These are phyloP conservation scores for Anticlea derivata DNA, from an alignment of 2,888 invertebrate genomes.

Conservation along the genomic window DNA sequence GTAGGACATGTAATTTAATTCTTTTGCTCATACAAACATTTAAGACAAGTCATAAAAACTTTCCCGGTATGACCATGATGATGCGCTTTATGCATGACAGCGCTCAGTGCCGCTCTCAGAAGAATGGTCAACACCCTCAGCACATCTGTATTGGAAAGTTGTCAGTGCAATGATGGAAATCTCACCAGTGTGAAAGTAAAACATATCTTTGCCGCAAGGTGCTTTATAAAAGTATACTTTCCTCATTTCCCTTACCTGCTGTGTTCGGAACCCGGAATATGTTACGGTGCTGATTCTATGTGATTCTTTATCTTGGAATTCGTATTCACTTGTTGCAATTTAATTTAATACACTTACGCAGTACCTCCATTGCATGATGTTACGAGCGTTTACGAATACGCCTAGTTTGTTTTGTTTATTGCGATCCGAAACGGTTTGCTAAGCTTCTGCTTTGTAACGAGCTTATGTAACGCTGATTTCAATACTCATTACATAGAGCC, in stretches of 20 bases:
- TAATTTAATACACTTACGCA: slow-evolving; percentile 40
- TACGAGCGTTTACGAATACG: slow-evolving; percentile 31
- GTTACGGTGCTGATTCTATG: slow-evolving; percentile 47
- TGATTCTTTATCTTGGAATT: slow-evolving; percentile 38
- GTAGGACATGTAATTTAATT: neutral
- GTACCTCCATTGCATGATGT: slow-evolving; percentile 28
- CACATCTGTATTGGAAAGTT: slow-evolving; percentile 76
- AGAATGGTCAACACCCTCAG: slow-evolving; percentile 54
- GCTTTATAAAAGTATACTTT: slow-evolving; percentile 51
- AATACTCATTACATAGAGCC: slow-evolving; percentile 27
- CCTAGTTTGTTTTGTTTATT: slow-evolving; percentile 45
- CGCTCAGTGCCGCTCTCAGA: slow-evolving; percentile 51
- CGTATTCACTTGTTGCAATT: slow-evolving; percentile 24
- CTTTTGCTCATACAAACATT: slow-evolving; percentile 32
- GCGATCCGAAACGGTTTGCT: slow-evolving; percentile 45
- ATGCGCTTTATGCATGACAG: slow-evolving; percentile 60
- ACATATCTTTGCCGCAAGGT: slow-evolving; percentile 41
- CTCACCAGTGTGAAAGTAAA: slow-evolving; percentile 45
- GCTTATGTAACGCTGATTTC: slow-evolving; percentile 33
- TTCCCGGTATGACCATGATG: slow-evolving; percentile 62
- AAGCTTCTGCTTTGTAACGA: slow-evolving; percentile 32
- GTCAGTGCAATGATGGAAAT: slow-evolving; percentile 70
- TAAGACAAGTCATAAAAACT: slow-evolving; percentile 48
- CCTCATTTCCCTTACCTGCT: slow-evolving; percentile 53
- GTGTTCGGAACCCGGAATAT: slow-evolving; percentile 57